These are phyloP conservation scores for Netelia melanura DNA, from an alignment of 2,888 invertebrate species.

Conservation along the genomic window DNA sequence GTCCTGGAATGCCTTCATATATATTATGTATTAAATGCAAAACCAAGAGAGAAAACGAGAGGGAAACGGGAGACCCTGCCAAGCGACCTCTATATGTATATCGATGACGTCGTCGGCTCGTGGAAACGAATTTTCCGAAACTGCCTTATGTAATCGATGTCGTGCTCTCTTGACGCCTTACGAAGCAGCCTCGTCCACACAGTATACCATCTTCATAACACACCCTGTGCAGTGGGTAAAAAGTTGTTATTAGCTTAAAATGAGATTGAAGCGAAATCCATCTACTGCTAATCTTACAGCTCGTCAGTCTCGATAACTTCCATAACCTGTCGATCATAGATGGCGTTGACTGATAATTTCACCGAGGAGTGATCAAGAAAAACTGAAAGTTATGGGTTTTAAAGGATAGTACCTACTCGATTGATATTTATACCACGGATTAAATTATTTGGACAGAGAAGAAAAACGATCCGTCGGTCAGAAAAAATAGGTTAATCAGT, in stretches of 20 bases:
- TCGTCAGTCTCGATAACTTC: not conserved
- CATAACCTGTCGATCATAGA: not conserved
- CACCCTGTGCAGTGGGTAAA: not conserved
- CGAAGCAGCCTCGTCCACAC: slow-evolving; percentile 25
- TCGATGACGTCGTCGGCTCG: slow-evolving; percentile 60
- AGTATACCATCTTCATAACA: slow-evolving; percentile 3
- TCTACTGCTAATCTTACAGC: not conserved
- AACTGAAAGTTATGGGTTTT: too few species aligned
- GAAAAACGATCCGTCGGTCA: too few species aligned
- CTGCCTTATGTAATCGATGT: slow-evolving; percentile 67
- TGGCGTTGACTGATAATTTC: not conserved
- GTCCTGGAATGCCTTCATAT: not conserved
- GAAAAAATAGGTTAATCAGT: too few species aligned
- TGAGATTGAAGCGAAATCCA: not conserved
- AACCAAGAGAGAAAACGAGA: slow-evolving; percentile 21
- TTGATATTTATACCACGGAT: too few species aligned
- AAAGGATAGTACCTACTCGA: too few species aligned
- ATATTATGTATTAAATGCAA: slow-evolving; percentile 3
- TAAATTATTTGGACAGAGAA: too few species aligned
- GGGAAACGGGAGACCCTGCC: slow-evolving; percentile 10
- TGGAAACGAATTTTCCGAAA: slow-evolving; percentile 67
- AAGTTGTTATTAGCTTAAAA: not conserved
- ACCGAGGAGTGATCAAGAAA: too few species aligned
- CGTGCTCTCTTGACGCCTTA: slow-evolving; percentile 33
- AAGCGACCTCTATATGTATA: slow-evolving; percentile 39